Evolutionary conservation across 2,113 vertebrate species (phyloP), one percentile per base, ranked within the genome.

Genomic region (Chionodraco myersi): DNA sequence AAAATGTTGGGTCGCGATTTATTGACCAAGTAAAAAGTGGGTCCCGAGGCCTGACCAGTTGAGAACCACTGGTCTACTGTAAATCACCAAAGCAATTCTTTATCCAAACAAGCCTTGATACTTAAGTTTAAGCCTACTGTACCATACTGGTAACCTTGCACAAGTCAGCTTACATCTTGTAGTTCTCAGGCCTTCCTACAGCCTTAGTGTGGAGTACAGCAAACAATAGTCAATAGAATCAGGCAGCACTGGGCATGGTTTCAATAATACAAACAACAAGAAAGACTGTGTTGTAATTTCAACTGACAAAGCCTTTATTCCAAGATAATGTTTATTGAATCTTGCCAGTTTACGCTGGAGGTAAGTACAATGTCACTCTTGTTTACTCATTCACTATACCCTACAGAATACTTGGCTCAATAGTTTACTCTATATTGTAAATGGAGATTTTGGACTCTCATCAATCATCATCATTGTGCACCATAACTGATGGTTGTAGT

Each of bases 241-340:
- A 69, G 58, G 62, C 72, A 72, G 82, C 18, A 56, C 74, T 23
- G 71, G 63, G 63, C 70, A 45, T 66, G 64, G 64, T 73, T 80
- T 61, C 65, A 23, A 64, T 82, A 76, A 82, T 75, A 72, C 44
- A 53, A 47, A 78, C 62, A 78, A 52, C 75, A 73, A 79, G 71
- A 80, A 41, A 77, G 48, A 72, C 47, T 76, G 52, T 60, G 75
- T 75, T 82, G 59, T 77, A 34, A 83, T 80, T 83, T 73, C 53
- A 78, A 45, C 72, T 70, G 73, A 80, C 48, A 65, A 52, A 21
- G 62, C 23, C 18, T 16, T 70, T 61, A 75, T 61, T 82, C 34
- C 4, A 66, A 68, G 41, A 77, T 72, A 65, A 64, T 69, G 66
- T 63, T 54, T 57, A 66, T 65, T 78, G 59, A 61, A 82, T 67